Evolutionary conservation across 2,888 invertebrate genomes (phyloP).

Genomic region (Drosophila cognata): DNA sequence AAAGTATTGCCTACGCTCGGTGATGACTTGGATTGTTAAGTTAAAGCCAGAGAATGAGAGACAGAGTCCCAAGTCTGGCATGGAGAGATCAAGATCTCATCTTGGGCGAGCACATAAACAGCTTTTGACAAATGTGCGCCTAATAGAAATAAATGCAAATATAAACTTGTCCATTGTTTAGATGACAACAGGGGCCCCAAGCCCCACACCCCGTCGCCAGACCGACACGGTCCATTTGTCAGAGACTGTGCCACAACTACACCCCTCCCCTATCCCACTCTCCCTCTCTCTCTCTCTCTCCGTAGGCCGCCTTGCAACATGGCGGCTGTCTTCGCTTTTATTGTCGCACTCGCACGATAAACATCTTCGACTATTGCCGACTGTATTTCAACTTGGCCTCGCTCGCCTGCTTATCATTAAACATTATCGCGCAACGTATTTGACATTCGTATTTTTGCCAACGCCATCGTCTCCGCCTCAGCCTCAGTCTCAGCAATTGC

Average conservation of each 20-base stretch:
- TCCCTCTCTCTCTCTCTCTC: neutral
- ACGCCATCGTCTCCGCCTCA: slow-evolving; percentile 21
- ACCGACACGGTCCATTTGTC: slow-evolving; percentile 79
- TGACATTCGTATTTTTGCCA: slow-evolving; percentile 63
- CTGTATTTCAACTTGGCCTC: slow-evolving; percentile 69
- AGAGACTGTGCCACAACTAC: slow-evolving; percentile 35
- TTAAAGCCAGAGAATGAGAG: slow-evolving; percentile 31
- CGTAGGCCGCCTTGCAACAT: slow-evolving; percentile 25
- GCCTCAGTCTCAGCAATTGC: slow-evolving; percentile 14
- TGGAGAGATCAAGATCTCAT: slow-evolving; percentile 61
- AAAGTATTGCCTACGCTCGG: slow-evolving; percentile 37
- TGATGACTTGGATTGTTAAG: slow-evolving; percentile 13
- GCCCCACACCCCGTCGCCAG: slow-evolving; percentile 44
- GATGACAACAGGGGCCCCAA: slow-evolving; percentile 59
- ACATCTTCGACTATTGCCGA: slow-evolving; percentile 81
- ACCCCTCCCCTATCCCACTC: neutral
- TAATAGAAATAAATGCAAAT: slow-evolving; percentile 81
- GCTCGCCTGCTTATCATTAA: slow-evolving; percentile 71
- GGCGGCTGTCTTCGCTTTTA: slow-evolving; percentile 75
- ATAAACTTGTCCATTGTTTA: slow-evolving; percentile 80
- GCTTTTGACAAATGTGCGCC: slow-evolving; percentile 81
- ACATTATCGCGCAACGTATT: slow-evolving; percentile 76
- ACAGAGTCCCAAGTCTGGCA: slow-evolving; percentile 21
- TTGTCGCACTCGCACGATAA: slow-evolving; percentile 81
- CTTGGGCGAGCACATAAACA: slow-evolving; percentile 66